Evolutionary conservation across 1,140 invertebrate species (phyloP).

Genomic region (silkworm (Bombyx mori)): ASM3026992v2 NC_085119.1:8117501-8118000

Average conservation of each 20-base stretch:
- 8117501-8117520: slow-evolving; percentile 62
- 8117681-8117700: slow-evolving; percentile 7
- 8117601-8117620: slow-evolving; percentile 50
- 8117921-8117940: no score
- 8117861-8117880: slow-evolving; percentile 21
- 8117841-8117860: slow-evolving; percentile 25
- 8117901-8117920: slow-evolving; percentile 11
- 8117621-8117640: slow-evolving; percentile 40
- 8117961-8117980: no score
- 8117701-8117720: slow-evolving; percentile 23
- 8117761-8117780: slow-evolving; percentile 30
- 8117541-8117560: slow-evolving; percentile 63
- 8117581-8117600: slow-evolving; percentile 30
- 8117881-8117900: slow-evolving; percentile 8
- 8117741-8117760: slow-evolving; percentile 27
- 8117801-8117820: slow-evolving; percentile 29
- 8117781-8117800: slow-evolving; percentile 34
- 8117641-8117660: slow-evolving; percentile 12
- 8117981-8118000: no score
- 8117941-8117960: no score
- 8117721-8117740: slow-evolving; percentile 39
- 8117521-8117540: slow-evolving; percentile 58
- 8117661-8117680: slow-evolving; percentile 1
- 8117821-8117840: slow-evolving; percentile 28
- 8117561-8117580: slow-evolving; percentile 47